phyloP scores from a whole-genome alignment of 2,113 vertebrate species.

The Larimichthys polyactis region DNA sequence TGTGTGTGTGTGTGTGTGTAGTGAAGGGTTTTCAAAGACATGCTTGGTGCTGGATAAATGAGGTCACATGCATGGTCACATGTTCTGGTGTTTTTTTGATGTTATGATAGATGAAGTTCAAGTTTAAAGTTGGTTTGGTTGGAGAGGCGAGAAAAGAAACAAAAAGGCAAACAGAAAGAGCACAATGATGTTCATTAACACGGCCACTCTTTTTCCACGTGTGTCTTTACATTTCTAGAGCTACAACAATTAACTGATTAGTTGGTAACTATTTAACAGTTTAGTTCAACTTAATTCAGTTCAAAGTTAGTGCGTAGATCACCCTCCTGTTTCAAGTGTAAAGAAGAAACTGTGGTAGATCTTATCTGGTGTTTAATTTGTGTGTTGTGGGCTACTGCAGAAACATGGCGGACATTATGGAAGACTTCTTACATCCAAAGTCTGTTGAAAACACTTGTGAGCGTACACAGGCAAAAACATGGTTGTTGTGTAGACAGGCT shows the following conservation, averaged over 20 bases:
- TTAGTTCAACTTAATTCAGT: too few relatives aligned
- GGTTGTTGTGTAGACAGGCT: constrained; percentile 18
- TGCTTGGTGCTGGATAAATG: constrained; percentile 31
- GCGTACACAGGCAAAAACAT: constrained; percentile 23
- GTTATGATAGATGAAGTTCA: constrained; percentile 21
- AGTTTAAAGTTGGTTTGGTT: constrained; percentile 27
- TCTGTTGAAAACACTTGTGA: neutral
- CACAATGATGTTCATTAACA: neutral
- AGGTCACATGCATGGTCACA: constrained; percentile 63
- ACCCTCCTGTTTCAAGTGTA: too few relatives aligned
- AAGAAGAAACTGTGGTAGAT: too few relatives aligned
- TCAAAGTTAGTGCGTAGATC: too few relatives aligned
- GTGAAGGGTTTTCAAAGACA: constrained; percentile 36
- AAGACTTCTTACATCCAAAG: neutral
- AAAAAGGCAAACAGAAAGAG: neutral
- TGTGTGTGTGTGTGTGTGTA: constrained; percentile 12
- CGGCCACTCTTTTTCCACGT: neutral
- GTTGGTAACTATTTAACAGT: too few relatives aligned
- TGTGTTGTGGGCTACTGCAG: too few relatives aligned
- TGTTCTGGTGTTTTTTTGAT: constrained; percentile 42
- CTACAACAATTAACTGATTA: too few relatives aligned
- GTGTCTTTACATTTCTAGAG: neutral
- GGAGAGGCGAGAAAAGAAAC: neutral
- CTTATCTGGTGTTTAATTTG: too few relatives aligned
- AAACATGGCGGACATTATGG: too few relatives aligned